Evolutionary conservation across 1,140 invertebrate genomes (phyloP), one percentile per base, ranked within the genome.

Genomic region (Papilio aristodemus): DNA sequence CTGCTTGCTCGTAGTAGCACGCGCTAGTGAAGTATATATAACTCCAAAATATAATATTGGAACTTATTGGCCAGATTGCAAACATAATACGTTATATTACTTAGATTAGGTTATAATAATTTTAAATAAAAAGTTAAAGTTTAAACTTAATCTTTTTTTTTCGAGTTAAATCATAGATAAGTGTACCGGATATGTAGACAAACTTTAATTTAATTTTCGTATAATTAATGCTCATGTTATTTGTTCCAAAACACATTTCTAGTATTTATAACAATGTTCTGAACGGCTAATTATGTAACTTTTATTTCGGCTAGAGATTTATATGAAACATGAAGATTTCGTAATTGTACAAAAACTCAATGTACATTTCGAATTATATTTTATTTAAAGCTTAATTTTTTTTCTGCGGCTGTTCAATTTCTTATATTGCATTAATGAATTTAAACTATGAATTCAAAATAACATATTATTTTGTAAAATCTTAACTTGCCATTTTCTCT

Each of bases 141-240:
- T 39, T 4, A 39, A 11, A 39, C 13, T 2, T n/a, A n/a, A n/a
- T n/a, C n/a, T n/a, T n/a, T n/a, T n/a, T n/a, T n/a, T n/a, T n/a
- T n/a, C n/a, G n/a, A n/a, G n/a, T n/a, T n/a, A n/a, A n/a, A n/a
- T n/a, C 14, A 25, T 22, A 13, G 0, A 4, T 22, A 1, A 5
- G 13, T 54, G 46, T 54, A 54, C 19, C 46, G 19, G 46, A 54
- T 54, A 25, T 50, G 46, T 50, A 19, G 22, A 50, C 46, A 46
- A 46, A 46, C 7, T 54, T 54, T 11, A 25, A 54, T 54, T 54
- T 25, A 54, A 54, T 54, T 54, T 54, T 54, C 17, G 10, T 54
- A 13, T 54, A 54, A 54, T 54, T 25, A 54, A 19, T 54, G 46
- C 11, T 54, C 46, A 25, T 54, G 46, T 22, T 54, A 10, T 25